Conservation (phyloP, 2,888 invertebrate species). For the Micoletzkya japonica region DNA sequence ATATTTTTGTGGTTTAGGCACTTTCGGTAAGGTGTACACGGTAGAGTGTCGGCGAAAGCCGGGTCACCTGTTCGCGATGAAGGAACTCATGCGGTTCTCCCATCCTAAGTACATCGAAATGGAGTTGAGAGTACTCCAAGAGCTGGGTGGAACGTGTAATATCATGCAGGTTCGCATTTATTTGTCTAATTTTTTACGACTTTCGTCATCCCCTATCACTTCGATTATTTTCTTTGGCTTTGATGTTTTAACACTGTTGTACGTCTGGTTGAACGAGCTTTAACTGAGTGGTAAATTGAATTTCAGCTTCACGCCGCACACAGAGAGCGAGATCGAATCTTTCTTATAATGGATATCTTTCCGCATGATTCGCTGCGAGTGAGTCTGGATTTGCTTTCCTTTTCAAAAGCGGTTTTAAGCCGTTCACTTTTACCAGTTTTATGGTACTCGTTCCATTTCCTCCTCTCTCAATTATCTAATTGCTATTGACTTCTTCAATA, state of each 20-base stretch:
- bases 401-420: neutral
- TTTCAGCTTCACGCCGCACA: constrained; percentile 35
- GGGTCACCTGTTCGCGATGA: constrained; percentile 35
- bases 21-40: constrained; percentile 43
- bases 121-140: constrained; percentile 32
- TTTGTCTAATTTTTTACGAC: no score
- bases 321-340: constrained; percentile 74
- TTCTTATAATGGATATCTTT: constrained; percentile 87
- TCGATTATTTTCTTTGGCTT: no score
- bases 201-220: no score
- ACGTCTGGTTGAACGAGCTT: neutral
- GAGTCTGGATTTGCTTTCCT: constrained; percentile 61
- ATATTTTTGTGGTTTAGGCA: constrained; percentile 30
- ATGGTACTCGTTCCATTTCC: neutral
- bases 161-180: constrained; percentile 27
- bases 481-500: neutral
- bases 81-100: constrained; percentile 36
- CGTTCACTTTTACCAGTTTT: neutral
- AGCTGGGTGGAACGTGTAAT: constrained; percentile 31
- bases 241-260: no score
- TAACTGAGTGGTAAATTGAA: neutral
- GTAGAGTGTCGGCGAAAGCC: constrained; percentile 34
- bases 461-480: no score
- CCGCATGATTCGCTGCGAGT: constrained; percentile 80
- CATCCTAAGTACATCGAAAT: constrained; percentile 35